phyloP scores from a whole-genome alignment of 2,113 vertebrate genomes.

The Taurulus bubalis region DNA sequence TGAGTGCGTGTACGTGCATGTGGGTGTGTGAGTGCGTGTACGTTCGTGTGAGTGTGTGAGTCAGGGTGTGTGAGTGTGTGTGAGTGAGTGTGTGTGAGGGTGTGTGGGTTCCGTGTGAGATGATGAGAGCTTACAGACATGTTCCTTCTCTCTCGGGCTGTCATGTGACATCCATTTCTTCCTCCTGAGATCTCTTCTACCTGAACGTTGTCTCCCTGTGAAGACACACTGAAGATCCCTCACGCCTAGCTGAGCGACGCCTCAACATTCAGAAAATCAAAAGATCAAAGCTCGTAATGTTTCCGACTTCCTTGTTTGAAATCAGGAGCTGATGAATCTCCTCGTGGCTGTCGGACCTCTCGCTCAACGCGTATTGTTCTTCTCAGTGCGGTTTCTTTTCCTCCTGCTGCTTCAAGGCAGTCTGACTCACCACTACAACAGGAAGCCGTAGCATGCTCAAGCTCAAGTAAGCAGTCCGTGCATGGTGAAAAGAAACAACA shows the following conservation, averaged over 20 bases:
- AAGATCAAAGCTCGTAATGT: not conserved
- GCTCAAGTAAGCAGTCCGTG: not conserved
- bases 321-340: conserved; percentile 13
- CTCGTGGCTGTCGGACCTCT: not conserved
- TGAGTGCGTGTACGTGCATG: no score
- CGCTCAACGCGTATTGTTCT: not conserved
- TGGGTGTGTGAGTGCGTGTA: no score
- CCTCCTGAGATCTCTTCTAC: conserved; percentile 81
- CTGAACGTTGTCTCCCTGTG: conserved; percentile 82
- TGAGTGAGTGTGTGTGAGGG: not conserved
- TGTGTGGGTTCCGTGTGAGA: not conserved
- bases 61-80: no score
- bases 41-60: no score
- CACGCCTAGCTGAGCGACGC: not conserved
- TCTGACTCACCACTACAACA: not conserved
- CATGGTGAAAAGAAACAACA: not conserved
- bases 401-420: not conserved
- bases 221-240: conserved; percentile 63
- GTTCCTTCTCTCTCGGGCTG: conserved; percentile 34
- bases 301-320: conserved; percentile 9
- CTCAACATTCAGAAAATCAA: not conserved
- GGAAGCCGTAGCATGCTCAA: no score
- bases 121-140: no score
- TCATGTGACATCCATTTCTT: conserved; percentile 83
- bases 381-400: not conserved